Evolutionary conservation across 2,888 invertebrate species (phyloP).

Genomic region (Synergus gifuensis): DNA sequence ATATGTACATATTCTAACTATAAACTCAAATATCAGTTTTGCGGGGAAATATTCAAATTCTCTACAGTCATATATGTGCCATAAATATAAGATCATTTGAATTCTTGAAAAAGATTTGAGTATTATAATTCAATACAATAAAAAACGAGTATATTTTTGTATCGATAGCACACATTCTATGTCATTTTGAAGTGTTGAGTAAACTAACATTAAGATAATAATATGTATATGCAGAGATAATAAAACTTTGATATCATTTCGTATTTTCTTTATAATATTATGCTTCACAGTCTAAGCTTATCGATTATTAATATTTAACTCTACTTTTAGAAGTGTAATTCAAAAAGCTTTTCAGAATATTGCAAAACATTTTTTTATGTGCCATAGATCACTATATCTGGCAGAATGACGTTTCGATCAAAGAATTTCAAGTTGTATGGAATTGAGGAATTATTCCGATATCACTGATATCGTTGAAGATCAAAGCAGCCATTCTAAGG

Average conservation of each 20-base stretch:
- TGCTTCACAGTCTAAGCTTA: not conserved
- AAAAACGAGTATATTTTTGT: not conserved
- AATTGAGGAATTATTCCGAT: constrained; percentile 24
- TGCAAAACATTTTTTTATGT: not conserved
- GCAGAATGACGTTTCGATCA: not conserved
- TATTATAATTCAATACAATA: too few relatives aligned
- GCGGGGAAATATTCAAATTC: not conserved
- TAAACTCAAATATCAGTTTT: not conserved
- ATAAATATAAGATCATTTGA: too few relatives aligned
- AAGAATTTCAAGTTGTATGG: constrained; percentile 34
- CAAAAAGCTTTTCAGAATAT: not conserved
- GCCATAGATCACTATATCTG: not conserved
- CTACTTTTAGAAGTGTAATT: not conserved
- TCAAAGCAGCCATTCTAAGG: constrained; percentile 42
- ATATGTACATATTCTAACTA: not conserved
- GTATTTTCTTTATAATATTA: not conserved
- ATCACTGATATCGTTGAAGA: constrained; percentile 19
- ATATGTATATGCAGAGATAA: not conserved
- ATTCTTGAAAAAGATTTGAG: too few relatives aligned
- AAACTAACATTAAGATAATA: not conserved
- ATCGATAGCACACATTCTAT: not conserved
- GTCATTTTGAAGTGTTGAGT: not conserved
- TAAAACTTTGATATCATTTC: not conserved
- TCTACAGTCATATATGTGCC: not conserved
- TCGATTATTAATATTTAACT: not conserved